These are phyloP conservation scores for Bombycilla garrulus DNA, from an alignment of 2,113 vertebrate genomes.

Conservation along the genomic window DNA sequence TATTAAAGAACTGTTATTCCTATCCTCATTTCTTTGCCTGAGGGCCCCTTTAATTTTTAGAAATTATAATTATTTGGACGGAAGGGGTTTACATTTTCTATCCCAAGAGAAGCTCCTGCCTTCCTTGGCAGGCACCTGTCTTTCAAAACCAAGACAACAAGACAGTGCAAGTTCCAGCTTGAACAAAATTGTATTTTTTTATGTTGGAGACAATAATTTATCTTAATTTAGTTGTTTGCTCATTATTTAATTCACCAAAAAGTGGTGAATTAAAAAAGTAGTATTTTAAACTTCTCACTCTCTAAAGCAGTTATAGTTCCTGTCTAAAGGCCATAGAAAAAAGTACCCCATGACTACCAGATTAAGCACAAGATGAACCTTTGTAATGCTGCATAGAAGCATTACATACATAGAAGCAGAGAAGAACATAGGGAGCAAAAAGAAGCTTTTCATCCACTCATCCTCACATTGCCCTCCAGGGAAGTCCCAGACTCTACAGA, in stretches of 20 bases:
- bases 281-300: neutral
- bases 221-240: neutral
- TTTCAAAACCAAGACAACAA: too few species aligned
- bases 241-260: neutral
- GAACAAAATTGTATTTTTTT: neutral
- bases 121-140: too few species aligned
- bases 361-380: neutral
- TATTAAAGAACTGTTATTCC: too few species aligned
- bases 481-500: neutral
- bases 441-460: neutral
- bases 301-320: neutral
- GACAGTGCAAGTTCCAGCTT: neutral
- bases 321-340: neutral
- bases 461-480: neutral
- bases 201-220: neutral
- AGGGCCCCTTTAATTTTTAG: too few species aligned
- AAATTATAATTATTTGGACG: too few species aligned
- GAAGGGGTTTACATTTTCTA: too few species aligned
- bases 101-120: too few species aligned
- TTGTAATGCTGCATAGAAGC: neutral
- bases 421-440: neutral
- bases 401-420: too few species aligned
- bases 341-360: neutral
- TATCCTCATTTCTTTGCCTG: too few species aligned
- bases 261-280: too few species aligned